A percentile compares a stretch with the other conserved stretches of the same genome.
phyloP scores from a whole-genome alignment of 2,113 vertebrate genomes.

The Pedetes capensis region DNA sequence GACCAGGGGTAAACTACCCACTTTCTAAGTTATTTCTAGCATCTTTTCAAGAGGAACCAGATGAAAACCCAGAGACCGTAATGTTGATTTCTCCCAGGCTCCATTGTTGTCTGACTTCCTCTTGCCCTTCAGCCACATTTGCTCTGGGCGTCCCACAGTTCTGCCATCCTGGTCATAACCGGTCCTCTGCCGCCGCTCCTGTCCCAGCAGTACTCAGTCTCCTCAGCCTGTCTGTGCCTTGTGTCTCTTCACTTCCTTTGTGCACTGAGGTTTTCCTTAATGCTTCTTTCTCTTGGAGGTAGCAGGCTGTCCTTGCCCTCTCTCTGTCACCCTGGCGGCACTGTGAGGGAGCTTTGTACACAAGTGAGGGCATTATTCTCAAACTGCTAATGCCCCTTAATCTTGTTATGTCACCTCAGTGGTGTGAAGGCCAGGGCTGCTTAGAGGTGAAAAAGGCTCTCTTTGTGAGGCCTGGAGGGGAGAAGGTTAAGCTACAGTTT shows the following conservation, averaged over 20 bases:
- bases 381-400: neutral
- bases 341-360: neutral
- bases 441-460: neutral
- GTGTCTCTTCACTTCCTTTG: neutral
- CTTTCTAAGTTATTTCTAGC: neutral
- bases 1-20: too few species aligned
- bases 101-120: neutral
- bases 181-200: neutral
- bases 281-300: neutral
- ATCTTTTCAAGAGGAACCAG: neutral
- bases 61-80: neutral
- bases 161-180: neutral
- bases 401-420: constrained; percentile 20
- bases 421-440: neutral
- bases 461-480: neutral
- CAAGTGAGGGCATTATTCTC: constrained; percentile 10
- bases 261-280: neutral
- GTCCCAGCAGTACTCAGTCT: neutral
- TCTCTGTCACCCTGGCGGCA: neutral
- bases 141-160: neutral
- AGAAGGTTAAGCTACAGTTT: neutral
- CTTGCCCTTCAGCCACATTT: neutral
- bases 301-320: neutral
- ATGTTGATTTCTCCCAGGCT: neutral
- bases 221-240: accelerated